Evolutionary conservation across 2,888 invertebrate genomes (phyloP).

Genomic region (Tipula vernalis): DNA sequence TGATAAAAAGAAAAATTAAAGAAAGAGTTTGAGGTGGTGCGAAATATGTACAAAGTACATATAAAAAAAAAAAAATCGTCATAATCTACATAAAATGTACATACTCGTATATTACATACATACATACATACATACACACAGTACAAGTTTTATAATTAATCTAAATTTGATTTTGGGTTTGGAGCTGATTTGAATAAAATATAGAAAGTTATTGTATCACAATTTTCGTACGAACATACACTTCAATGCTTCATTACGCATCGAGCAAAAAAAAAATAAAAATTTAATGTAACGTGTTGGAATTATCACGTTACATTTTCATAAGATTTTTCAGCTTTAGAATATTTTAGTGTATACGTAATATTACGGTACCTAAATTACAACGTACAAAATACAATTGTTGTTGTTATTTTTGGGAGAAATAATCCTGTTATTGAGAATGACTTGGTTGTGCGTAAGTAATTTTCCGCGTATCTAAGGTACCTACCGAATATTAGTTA

Average conservation of each 20-base stretch:
- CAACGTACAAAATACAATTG: neutral
- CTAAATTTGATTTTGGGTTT: constrained; percentile 4
- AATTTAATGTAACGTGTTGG: constrained; percentile 4
- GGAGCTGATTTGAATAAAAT: neutral
- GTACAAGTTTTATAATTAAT: neutral
- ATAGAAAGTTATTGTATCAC: neutral
- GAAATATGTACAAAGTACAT: neutral
- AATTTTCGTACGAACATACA: neutral
- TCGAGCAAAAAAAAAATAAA: neutral
- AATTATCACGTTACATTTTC: neutral
- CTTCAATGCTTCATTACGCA: neutral
- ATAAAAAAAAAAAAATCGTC: too few species aligned
- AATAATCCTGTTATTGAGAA: neutral
- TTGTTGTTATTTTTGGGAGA: neutral
- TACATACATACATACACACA: neutral
- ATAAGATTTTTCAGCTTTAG: neutral
- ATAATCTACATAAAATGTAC: too few species aligned
- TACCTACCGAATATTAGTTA: neutral
- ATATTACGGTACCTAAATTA: neutral
- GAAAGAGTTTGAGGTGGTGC: neutral
- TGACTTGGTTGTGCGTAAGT: neutral
- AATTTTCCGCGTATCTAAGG: neutral
- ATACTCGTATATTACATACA: neutral
- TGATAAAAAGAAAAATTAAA: neutral
- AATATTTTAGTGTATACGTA: neutral